Evolutionary conservation across 2,797 vertebrate species (phyloP), one percentile per base, ranked within the genome.

Genomic region (Cercopithecus hamlyni): DNA sequence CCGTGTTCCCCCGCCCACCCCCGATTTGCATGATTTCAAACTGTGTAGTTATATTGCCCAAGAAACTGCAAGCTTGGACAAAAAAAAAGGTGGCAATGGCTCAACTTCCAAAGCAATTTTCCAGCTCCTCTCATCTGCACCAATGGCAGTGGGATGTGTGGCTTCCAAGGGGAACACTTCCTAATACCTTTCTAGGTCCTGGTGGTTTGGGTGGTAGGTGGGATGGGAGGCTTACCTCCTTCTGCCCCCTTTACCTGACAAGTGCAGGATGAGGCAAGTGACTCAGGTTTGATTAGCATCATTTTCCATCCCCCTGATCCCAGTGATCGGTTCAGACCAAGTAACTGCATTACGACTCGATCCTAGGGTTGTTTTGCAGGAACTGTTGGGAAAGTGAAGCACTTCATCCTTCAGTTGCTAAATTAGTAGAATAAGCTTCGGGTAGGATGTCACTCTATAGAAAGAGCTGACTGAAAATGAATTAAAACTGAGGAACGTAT

Each of bases 1-100:
- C 19, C 1, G 7, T 0, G 0, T 7, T 7, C 20, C 19, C 48
- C 48, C 1, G 0, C 48, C 48, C 48, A 50, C 4, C 48, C 20
- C 52, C 7, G 2, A 55, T 20, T 55, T 55, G 20, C 52, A 20
- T 55, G 30, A 48, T 77, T 77, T 48, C 27, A 17, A 48, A 48
- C 27, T 10, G 17, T 77, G 5, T 77, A 19, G 27, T 17, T 48
- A 77, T 33, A 77, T 33, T 48, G 15, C 45, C 75, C 43, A 48
- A 77, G 43, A 77, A 77, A 77, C 27, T 48, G 43, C 41, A 76
- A 76, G 7, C 26, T 76, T 45, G 41, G 13, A 27, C 43, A 1
- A 33, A 33, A 26, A 76, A 48, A 30, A 30, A 19, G 43, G 15
- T 33, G 27, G 45, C 27, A 9, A 52, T 52, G 52, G 75, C 43